A percentile compares a stretch with the other conserved stretches of the same genome.
Conservation (phyloP, 2,113 vertebrate genomes). For the Siniperca knerii region DNA sequence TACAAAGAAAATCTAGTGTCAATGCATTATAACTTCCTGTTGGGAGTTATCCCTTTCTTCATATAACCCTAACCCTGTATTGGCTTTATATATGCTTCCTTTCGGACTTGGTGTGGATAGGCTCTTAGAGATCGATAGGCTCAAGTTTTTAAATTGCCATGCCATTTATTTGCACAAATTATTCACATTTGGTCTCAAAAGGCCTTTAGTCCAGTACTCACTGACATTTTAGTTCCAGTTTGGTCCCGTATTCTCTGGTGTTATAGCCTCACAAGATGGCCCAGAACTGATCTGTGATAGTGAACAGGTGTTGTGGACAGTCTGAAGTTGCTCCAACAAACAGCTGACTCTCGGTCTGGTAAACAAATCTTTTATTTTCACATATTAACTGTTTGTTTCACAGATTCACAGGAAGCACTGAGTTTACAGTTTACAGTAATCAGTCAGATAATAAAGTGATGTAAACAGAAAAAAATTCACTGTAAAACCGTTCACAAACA, state of each 20-base stretch:
- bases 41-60: too few relatives aligned
- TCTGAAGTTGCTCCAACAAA: not conserved
- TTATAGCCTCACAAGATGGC: not conserved
- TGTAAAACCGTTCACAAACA: not conserved
- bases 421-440: not conserved
- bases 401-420: constrained; percentile 14
- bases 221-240: too few relatives aligned
- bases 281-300: not conserved
- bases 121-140: too few relatives aligned
- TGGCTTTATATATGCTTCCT: too few relatives aligned
- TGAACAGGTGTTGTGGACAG: not conserved
- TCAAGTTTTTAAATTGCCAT: too few relatives aligned
- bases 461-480: not conserved
- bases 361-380: constrained; percentile 34
- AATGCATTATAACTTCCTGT: too few relatives aligned
- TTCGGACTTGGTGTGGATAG: too few relatives aligned
- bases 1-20: too few relatives aligned
- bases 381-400: not conserved
- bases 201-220: too few relatives aligned
- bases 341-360: not conserved
- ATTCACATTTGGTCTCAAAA: too few relatives aligned
- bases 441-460: not conserved
- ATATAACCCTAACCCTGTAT: too few relatives aligned
- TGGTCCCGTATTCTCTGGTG: not conserved
- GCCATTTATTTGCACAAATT: too few relatives aligned